Evolutionary conservation across 2,888 invertebrate genomes (phyloP).

Genomic region (Petrolisthes cinctipes): DNA sequence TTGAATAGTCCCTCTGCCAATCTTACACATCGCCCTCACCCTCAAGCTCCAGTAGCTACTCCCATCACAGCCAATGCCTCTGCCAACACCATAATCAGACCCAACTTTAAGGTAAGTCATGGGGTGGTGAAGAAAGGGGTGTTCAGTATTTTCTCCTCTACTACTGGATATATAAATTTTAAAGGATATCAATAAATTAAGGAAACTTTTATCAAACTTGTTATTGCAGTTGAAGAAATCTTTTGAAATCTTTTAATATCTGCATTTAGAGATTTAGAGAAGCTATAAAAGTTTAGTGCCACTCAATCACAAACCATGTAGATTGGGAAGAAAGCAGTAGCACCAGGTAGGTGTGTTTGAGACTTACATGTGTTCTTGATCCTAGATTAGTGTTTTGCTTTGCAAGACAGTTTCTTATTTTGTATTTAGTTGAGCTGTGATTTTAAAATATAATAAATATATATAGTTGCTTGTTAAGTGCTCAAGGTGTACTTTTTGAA

Average conservation of each 20-base stretch:
- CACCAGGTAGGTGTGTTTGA: not conserved
- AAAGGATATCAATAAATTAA: no score
- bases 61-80: conserved; percentile 24
- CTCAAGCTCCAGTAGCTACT: conserved; percentile 27
- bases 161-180: no score
- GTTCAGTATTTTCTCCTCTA: no score
- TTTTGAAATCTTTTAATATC: not conserved
- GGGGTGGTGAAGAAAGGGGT: not conserved
- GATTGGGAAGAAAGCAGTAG: not conserved
- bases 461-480: not conserved
- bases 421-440: not conserved
- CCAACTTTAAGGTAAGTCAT: conserved; percentile 59
- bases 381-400: not conserved
- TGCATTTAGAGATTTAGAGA: not conserved
- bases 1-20: conserved; percentile 11
- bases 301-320: not conserved
- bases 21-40: conserved; percentile 10
- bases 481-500: no score
- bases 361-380: not conserved
- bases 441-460: not conserved
- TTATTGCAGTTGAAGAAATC: no score
- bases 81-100: conserved; percentile 45
- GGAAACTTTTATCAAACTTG: no score
- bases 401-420: not conserved
- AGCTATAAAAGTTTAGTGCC: not conserved